These are phyloP conservation scores for Cheilinus undulatus DNA, from an alignment of 2,113 vertebrate species.

Conservation along the genomic window DNA sequence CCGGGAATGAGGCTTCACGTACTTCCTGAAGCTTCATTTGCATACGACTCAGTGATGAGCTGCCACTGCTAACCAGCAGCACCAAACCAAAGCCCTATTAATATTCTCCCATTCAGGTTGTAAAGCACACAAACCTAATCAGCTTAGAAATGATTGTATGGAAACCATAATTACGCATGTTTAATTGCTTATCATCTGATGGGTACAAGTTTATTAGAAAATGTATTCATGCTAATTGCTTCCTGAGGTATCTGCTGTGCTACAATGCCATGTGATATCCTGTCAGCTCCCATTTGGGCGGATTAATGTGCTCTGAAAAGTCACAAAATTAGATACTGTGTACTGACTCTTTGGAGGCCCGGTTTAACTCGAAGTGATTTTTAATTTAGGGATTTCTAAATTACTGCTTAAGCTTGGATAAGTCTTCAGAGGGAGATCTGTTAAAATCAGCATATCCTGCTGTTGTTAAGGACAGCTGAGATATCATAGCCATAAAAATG, in stretches of 20 bases:
- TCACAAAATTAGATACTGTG: slow-evolving; percentile 76
- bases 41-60: slow-evolving; percentile 79
- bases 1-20: slow-evolving; percentile 72
- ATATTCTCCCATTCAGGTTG: slow-evolving; percentile 80
- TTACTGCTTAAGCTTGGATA: slow-evolving; percentile 61
- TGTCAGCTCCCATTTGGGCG: slow-evolving; percentile 77
- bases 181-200: slow-evolving; percentile 85
- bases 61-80: slow-evolving; percentile 71
- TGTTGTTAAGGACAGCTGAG: slow-evolving; percentile 19
- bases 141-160: slow-evolving; percentile 83
- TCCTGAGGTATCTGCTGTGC: slow-evolving; percentile 76
- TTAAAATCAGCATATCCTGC: slow-evolving; percentile 56
- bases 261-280: slow-evolving; percentile 69
- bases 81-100: slow-evolving; percentile 77
- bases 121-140: slow-evolving; percentile 83
- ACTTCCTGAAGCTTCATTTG: slow-evolving; percentile 79
- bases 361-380: slow-evolving; percentile 80
- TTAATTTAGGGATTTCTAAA: slow-evolving; percentile 77
- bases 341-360: slow-evolving; percentile 70
- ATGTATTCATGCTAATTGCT: slow-evolving; percentile 83
- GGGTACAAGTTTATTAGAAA: slow-evolving; percentile 85
- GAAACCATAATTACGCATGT: slow-evolving; percentile 81
- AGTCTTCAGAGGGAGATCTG: slow-evolving; percentile 52
- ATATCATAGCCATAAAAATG: slow-evolving; percentile 45
- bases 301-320: slow-evolving; percentile 76